Evolutionary conservation across 2,888 invertebrate species (phyloP).

Genomic region (Leptinotarsa juncta): DNA sequence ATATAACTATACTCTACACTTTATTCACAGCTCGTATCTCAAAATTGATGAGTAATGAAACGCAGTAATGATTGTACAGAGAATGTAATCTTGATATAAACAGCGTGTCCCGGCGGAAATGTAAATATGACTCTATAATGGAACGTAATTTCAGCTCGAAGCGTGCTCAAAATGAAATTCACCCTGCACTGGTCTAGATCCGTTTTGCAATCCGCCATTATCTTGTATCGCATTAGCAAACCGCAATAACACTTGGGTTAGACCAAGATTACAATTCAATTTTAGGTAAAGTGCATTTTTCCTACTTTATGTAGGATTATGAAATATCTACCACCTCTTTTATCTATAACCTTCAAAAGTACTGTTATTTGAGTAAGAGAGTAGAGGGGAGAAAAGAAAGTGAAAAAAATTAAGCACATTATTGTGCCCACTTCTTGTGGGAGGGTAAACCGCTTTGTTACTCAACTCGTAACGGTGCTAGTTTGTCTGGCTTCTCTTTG

Average conservation of each 20-base stretch:
- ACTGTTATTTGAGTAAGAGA: too few species aligned
- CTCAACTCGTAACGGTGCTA: too few species aligned
- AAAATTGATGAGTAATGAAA: not conserved
- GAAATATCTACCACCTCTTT: too few species aligned
- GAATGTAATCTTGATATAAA: constrained; percentile 8
- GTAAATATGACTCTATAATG: constrained; percentile 25
- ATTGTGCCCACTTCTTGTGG: too few species aligned
- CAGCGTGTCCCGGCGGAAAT: constrained; percentile 19
- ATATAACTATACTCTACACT: not conserved
- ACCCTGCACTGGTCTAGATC: constrained; percentile 18
- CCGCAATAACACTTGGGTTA: not conserved
- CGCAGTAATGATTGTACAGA: not conserved
- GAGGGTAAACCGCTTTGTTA: too few species aligned
- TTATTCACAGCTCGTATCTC: not conserved
- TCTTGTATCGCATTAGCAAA: constrained; percentile 25
- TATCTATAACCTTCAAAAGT: too few species aligned
- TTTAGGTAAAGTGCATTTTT: not conserved
- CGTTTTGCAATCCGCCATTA: constrained; percentile 26
- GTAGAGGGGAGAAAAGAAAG: too few species aligned
- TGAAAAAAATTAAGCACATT: too few species aligned
- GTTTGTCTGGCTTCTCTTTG: too few species aligned
- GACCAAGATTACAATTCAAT: constrained; percentile 7
- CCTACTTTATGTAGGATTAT: too few species aligned
- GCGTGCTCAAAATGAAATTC: constrained; percentile 8
- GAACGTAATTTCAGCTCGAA: constrained; percentile 2